Evolutionary conservation across 2,888 invertebrate species (phyloP), one percentile per base, ranked within the genome.

Genomic region (Omphaloscelis lunosa): DNA sequence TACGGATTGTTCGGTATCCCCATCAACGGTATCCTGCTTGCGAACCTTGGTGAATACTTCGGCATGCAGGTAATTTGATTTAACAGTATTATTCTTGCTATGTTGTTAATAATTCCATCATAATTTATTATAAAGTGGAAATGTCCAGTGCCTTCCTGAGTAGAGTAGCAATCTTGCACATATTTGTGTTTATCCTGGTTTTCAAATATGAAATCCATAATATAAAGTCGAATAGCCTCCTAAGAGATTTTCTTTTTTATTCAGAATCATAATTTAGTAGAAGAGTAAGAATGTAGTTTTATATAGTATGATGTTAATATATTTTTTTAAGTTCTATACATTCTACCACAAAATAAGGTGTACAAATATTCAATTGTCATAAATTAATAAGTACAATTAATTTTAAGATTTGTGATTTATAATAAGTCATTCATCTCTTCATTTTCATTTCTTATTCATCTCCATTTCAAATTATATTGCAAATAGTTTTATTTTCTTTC

Each of bases 1-100:
- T 99, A 99, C 93, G 98, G 98, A 3, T 95, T 99, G 61, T 97
- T 99, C 85, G 99, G 99, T 41, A 98, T 98, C 85, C 98, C 98
- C 0, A 97, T 98, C 94, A 98, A 98, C 90, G 98, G 98, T 95
- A 98, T 98, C 86, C 95, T 98, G 27, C 97, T 98, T 80, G 98
- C 98, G 15, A 98, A 98, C 17, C 96, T 99, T 39, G 99, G 99
- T 72, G 98, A 98, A 91, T 99, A 98, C 94, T 99, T 99, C 91
- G 98, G 98, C 74, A 97, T 97, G 87, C 98, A 98, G 96, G 98
- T 98, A 95, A 97, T 96, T 66, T 17, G 5, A 5, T n/a, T 63
- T 0, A 39, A 39, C 20, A 23, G 8, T n/a, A 45, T 67, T 48
- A 45, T 27, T 66, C 45, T 45, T 27, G 20, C 6, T 27, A 20